Conservation (phyloP, 1,140 invertebrate genomes). For the Myzus persicae region DNA sequence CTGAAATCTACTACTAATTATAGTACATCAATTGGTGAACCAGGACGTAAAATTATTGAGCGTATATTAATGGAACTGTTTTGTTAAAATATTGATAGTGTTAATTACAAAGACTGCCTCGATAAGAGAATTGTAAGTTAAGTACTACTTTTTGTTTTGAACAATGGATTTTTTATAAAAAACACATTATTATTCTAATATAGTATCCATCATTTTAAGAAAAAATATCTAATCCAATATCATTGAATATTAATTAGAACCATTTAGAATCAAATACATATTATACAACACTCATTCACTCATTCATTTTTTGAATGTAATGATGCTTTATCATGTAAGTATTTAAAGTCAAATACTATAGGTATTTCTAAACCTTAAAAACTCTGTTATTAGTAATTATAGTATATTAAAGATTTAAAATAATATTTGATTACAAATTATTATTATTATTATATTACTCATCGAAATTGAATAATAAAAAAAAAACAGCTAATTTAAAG, state of each 20-base stretch:
- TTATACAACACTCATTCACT: neutral
- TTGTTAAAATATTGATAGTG: neutral
- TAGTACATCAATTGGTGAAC: neutral
- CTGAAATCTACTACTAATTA: too few relatives aligned
- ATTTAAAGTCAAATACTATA: too few relatives aligned
- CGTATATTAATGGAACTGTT: neutral
- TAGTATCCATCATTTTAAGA: neutral
- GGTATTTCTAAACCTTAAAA: too few relatives aligned
- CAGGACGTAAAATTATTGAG: neutral
- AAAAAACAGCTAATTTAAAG: too few relatives aligned
- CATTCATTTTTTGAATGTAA: neutral
- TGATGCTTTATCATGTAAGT: neutral
- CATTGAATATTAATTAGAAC: neutral
- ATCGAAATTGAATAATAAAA: too few relatives aligned
- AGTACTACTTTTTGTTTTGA: too few relatives aligned
- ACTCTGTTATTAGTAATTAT: too few relatives aligned
- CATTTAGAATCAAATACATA: neutral
- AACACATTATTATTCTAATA: neutral
- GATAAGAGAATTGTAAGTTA: neutral
- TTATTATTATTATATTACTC: too few relatives aligned
- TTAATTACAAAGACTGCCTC: neutral
- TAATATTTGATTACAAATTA: too few relatives aligned
- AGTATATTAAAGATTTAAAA: too few relatives aligned
- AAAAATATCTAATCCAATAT: neutral
- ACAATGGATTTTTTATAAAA: neutral